Conservation (phyloP, 2,888 invertebrate species). For the Vannuccia rotundouncinata region DNA sequence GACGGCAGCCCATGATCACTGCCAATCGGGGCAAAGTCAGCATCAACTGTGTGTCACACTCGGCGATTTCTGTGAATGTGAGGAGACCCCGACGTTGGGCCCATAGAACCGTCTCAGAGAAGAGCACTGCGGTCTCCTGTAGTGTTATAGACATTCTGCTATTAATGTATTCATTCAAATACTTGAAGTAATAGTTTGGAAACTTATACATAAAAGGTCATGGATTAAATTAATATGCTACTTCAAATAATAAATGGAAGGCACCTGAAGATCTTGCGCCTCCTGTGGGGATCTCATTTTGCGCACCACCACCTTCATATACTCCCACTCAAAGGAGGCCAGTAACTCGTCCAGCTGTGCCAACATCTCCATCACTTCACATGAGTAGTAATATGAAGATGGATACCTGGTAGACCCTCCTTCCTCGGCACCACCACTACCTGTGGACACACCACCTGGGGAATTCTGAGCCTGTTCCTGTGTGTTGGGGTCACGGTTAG, state of each 20-base stretch:
- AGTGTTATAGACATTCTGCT: constrained; percentile 57
- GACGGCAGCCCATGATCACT: constrained; percentile 30
- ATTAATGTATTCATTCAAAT: too few relatives aligned
- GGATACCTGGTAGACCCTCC: background rate
- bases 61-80: constrained; percentile 18
- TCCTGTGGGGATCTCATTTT: background rate
- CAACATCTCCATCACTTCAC: constrained; percentile 50
- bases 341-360: constrained; percentile 84
- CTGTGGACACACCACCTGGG: background rate
- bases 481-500: background rate
- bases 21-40: constrained; percentile 31
- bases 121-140: constrained; percentile 88
- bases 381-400: constrained; percentile 43
- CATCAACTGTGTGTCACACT: constrained; percentile 35
- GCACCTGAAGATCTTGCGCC: background rate
- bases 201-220: too few relatives aligned
- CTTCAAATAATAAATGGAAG: too few relatives aligned
- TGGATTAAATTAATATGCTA: too few relatives aligned
- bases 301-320: constrained; percentile 95
- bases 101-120: constrained; percentile 80
- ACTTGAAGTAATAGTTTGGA: too few relatives aligned
- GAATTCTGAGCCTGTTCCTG: background rate
- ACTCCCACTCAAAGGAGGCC: constrained; percentile 91
- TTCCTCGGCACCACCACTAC: background rate
- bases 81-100: constrained; percentile 23